Percentiles rank a stretch among this genome's conserved stretches.
phyloP scores from a whole-genome alignment of 2,888 invertebrate species.

The Melolontha melolontha region DNA sequence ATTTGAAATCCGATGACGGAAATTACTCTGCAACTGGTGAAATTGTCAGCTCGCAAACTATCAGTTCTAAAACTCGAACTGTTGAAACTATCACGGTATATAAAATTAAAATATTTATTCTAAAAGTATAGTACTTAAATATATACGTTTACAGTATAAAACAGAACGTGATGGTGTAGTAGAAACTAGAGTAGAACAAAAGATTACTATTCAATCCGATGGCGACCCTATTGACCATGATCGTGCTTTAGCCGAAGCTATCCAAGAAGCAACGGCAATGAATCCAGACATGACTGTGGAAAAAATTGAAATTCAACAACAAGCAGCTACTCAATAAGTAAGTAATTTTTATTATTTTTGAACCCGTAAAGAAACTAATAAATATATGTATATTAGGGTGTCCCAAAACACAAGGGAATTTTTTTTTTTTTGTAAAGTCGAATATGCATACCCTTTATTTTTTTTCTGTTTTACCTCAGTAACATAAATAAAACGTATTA shows the following conservation, averaged over 20 bases:
- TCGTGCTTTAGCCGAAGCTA: constrained; percentile 95
- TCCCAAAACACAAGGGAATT: too few species aligned
- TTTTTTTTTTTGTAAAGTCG: too few species aligned
- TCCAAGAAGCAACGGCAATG: constrained; percentile 98
- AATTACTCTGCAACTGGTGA: constrained; percentile 81
- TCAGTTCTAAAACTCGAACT: constrained; percentile 96
- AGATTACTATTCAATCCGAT: constrained; percentile 97
- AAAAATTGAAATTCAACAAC: constrained; percentile 97
- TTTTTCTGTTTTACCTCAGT: too few species aligned
- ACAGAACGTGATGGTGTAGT: constrained; percentile 97
- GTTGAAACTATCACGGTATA: constrained; percentile 98
- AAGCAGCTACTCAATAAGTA: constrained; percentile 73
- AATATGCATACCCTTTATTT: too few species aligned
- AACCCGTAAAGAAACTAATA: too few species aligned
- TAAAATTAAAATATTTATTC: constrained; percentile 45
- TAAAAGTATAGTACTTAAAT: constrained; percentile 6
- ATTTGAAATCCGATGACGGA: constrained; percentile 73
- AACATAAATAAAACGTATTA: too few species aligned
- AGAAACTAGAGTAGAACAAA: constrained; percentile 97
- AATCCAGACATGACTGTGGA: constrained; percentile 99
- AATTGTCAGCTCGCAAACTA: constrained; percentile 96
- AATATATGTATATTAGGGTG: too few species aligned
- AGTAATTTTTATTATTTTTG: neutral
- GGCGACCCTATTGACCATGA: constrained; percentile 98
- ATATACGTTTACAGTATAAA: constrained; percentile 81